These are phyloP conservation scores for Scylla paramamosain DNA, from an alignment of 1,140 invertebrate genomes.

Conservation along the genomic window DNA sequence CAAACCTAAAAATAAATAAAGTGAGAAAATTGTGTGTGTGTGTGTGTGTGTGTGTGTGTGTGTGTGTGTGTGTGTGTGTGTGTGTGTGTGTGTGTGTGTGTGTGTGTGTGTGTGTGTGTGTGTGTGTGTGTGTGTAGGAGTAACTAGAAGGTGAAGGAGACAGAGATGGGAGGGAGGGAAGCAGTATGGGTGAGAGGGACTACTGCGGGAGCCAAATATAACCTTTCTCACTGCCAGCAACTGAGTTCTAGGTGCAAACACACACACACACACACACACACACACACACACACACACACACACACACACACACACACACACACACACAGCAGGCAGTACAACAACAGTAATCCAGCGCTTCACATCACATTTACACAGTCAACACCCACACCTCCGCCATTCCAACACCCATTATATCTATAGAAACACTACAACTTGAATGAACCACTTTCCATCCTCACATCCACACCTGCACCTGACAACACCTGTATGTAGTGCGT, in stretches of 20 bases:
- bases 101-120: no score
- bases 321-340: neutral
- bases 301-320: slow-evolving; percentile 40
- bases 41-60: no score
- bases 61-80: no score
- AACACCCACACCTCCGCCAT: neutral
- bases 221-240: slow-evolving; percentile 50
- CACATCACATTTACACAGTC: neutral
- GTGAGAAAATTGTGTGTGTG: no score
- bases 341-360: neutral
- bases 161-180: neutral
- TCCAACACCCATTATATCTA: neutral
- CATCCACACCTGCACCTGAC: neutral
- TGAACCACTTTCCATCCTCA: no score
- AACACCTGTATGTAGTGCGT: neutral
- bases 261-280: slow-evolving; percentile 31
- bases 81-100: no score
- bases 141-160: slow-evolving; percentile 3
- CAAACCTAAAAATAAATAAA: no score
- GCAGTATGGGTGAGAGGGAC: neutral
- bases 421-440: no score
- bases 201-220: slow-evolving; percentile 49
- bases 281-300: slow-evolving; percentile 33
- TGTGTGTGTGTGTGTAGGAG: no score
- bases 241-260: neutral